A percentile compares a stretch with the other conserved stretches of the same genome.
Conservation (phyloP, 2,113 vertebrate genomes). For the Gnathonemus echidnorhynchus region DNA sequence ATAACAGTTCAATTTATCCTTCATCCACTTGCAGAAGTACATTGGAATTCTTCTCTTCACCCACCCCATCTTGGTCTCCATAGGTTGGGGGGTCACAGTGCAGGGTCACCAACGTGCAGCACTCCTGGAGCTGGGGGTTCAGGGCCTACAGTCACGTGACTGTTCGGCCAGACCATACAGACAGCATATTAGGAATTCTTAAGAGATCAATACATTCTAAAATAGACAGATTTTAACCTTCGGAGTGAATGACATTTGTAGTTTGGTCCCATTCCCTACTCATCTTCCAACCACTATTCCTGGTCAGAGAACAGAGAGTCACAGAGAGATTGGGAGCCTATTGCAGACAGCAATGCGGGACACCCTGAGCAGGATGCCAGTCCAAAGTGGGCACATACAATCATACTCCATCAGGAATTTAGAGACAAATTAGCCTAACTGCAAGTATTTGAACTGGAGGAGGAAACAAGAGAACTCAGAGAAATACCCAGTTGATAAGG, state of each 20-base stretch:
- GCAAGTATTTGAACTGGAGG: not conserved
- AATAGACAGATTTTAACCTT: not conserved
- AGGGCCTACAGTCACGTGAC: not conserved
- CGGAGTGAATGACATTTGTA: not conserved
- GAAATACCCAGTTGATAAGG: slow-evolving; percentile 12
- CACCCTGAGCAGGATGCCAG: not conserved
- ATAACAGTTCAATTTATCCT: not conserved
- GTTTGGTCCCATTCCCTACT: not conserved
- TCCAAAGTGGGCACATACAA: not conserved
- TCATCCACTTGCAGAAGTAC: not conserved
- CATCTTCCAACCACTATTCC: not conserved
- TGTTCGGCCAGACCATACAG: not conserved
- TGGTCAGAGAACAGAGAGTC: not conserved
- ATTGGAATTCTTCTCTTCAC: not conserved
- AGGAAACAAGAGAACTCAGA: not conserved
- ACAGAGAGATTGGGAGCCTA: not conserved
- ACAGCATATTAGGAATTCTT: not conserved
- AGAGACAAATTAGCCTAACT: not conserved
- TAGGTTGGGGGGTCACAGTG: not conserved
- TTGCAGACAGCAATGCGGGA: not conserved
- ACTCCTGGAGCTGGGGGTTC: not conserved
- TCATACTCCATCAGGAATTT: not conserved
- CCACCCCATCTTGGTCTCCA: not conserved
- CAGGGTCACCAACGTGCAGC: not conserved
- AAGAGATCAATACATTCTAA: not conserved